Evolutionary conservation across 2,888 invertebrate genomes (phyloP).

Genomic region (Lycia hirtaria): DNA sequence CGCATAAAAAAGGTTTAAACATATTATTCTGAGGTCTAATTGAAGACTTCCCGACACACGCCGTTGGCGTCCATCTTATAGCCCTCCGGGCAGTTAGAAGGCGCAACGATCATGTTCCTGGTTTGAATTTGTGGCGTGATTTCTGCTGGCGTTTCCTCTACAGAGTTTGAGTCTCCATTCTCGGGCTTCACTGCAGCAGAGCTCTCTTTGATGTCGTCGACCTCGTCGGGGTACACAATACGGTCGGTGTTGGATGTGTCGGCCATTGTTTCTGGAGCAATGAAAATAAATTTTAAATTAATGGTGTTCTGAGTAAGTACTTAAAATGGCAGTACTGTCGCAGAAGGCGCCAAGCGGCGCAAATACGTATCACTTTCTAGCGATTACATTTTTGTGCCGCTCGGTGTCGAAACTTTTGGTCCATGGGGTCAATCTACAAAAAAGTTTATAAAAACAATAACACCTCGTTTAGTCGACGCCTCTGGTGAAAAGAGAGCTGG

Average conservation of each 20-base stretch:
- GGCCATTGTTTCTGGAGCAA: conserved; percentile 60
- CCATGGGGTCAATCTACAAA: too few species aligned
- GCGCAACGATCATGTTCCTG: conserved; percentile 66
- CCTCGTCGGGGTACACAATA: conserved; percentile 70
- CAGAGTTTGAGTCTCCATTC: conserved; percentile 56
- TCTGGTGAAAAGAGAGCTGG: too few species aligned
- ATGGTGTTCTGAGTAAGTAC: neutral
- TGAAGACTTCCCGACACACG: conserved; percentile 59
- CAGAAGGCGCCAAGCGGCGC: too few species aligned
- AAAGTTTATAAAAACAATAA: too few species aligned
- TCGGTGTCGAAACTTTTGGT: too few species aligned
- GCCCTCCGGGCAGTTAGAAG: conserved; percentile 59
- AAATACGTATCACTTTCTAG: too few species aligned
- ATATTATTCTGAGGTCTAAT: conserved; percentile 32
- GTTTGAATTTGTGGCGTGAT: conserved; percentile 29
- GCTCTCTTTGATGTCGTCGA: conserved; percentile 54
- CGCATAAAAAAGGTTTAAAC: neutral
- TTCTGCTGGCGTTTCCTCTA: conserved; percentile 50
- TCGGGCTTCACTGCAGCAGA: conserved; percentile 45
- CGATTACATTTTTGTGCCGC: too few species aligned
- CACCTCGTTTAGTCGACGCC: too few species aligned
- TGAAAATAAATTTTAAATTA: neutral
- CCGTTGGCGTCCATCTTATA: conserved; percentile 57
- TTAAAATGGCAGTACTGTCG: too few species aligned
- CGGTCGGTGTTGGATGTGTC: conserved; percentile 68